Conservation (phyloP, 1,140 invertebrate species). For the Trachymyrmex septentrionalis region DNA sequence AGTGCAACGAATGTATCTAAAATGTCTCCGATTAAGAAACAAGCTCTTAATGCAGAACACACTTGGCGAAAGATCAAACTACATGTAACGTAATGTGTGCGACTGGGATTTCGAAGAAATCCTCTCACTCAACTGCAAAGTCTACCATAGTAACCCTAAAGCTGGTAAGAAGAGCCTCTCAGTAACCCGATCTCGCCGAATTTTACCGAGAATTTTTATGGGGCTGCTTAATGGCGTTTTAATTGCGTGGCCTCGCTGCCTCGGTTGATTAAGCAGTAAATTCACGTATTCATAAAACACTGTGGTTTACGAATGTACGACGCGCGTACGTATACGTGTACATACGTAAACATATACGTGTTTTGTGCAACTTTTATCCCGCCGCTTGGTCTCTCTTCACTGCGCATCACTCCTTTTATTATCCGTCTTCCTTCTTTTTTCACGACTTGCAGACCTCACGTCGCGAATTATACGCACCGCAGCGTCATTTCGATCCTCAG, state of each 20-base stretch:
- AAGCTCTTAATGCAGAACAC: background rate
- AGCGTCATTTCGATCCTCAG: conserved; percentile 34
- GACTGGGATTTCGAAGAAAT: conserved; percentile 52
- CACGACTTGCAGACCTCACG: conserved; percentile 17
- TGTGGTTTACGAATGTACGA: conserved; percentile 72
- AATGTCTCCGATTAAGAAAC: background rate
- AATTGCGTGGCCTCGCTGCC: conserved; percentile 76
- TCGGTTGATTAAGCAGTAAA: conserved; percentile 82
- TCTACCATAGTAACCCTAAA: conserved; percentile 40
- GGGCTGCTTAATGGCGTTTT: conserved; percentile 79
- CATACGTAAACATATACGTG: background rate
- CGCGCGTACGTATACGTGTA: background rate
- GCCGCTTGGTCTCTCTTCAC: background rate
- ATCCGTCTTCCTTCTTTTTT: background rate
- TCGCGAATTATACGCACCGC: conserved; percentile 30
- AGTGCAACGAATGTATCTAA: background rate
- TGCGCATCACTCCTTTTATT: conserved; percentile 51
- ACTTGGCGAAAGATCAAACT: background rate
- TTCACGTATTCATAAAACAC: conserved; percentile 80
- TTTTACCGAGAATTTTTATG: conserved; percentile 79
- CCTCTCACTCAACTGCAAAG: conserved; percentile 41
- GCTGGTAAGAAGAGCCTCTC: conserved; percentile 31
- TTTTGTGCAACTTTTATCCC: conserved; percentile 48
- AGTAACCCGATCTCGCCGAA: conserved; percentile 79
- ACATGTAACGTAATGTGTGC: background rate